phyloP scores from a whole-genome alignment of 2,888 invertebrate species.

The Torymus texanus region DNA sequence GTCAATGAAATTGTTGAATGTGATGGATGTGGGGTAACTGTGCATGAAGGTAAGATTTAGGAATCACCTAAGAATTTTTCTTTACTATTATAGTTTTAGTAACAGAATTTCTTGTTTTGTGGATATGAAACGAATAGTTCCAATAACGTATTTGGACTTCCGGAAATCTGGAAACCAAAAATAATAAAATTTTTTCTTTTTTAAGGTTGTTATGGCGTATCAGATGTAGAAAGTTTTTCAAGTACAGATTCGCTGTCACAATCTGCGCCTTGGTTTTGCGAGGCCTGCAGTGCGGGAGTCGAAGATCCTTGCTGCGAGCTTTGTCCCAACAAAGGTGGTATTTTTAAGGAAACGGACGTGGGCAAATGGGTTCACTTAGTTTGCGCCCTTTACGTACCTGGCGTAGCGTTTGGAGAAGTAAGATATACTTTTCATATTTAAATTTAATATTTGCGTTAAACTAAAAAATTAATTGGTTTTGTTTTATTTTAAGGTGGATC shows the following conservation, averaged over 20 bases:
- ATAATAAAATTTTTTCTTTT: conserved; percentile 2
- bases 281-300: conserved; percentile 95
- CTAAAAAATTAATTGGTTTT: conserved; percentile 14
- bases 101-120: no score
- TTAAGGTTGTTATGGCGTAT: conserved; percentile 93
- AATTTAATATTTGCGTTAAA: no score
- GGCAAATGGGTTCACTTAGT: conserved; percentile 99
- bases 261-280: conserved; percentile 99
- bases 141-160: no score
- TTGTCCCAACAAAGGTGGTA: conserved; percentile 94
- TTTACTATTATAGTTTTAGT: no score
- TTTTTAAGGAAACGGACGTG: conserved; percentile 97
- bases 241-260: conserved; percentile 96
- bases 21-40: conserved; percentile 96
- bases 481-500: conserved; percentile 79
- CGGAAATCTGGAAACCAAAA: neutral
- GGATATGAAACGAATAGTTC: no score
- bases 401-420: conserved; percentile 97
- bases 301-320: conserved; percentile 94
- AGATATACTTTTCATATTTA: conserved; percentile 10
- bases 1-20: conserved; percentile 98
- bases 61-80: neutral
- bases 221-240: conserved; percentile 92
- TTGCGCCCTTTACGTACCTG: conserved; percentile 97
- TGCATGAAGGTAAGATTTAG: conserved; percentile 87